A percentile compares a stretch with the other conserved stretches of the same genome.
These are phyloP conservation scores for Carterocephalus palaemon DNA, from an alignment of 2,888 invertebrate genomes.

Conservation along the genomic window DNA sequence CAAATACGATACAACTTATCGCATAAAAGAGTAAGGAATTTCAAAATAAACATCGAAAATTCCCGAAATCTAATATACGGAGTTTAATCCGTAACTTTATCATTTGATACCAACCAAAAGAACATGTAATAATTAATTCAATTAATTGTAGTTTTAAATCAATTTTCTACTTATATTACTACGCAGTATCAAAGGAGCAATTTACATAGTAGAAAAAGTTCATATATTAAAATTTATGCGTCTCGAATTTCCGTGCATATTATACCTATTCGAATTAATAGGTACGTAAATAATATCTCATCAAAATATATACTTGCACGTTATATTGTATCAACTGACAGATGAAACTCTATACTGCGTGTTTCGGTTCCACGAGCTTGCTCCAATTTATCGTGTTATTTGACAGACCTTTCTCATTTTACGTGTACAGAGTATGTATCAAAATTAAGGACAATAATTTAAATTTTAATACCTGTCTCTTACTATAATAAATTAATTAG, in stretches of 20 bases:
- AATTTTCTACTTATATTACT: no score
- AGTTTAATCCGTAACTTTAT: no score
- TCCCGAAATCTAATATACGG: no score
- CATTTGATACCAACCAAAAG: no score
- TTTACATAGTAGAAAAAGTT: no score
- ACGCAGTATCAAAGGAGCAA: no score
- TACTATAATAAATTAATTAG: not conserved
- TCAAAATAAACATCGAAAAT: no score
- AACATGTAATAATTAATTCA: no score
- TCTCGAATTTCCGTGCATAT: constrained; percentile 17
- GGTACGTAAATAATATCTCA: constrained; percentile 21
- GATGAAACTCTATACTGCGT: constrained; percentile 60
- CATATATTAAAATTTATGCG: constrained; percentile 12
- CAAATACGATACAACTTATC: no score
- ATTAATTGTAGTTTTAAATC: no score
- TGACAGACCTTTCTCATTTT: constrained; percentile 76
- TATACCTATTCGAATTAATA: constrained; percentile 19
- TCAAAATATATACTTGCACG: constrained; percentile 23
- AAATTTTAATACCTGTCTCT: not conserved
- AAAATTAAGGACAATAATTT: constrained; percentile 18
- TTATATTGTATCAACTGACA: constrained; percentile 66
- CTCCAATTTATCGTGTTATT: constrained; percentile 71
- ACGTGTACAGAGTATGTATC: constrained; percentile 39
- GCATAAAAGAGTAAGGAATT: no score
- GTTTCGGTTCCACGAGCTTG: constrained; percentile 70